Evolutionary conservation across 2,888 invertebrate species (phyloP), one percentile per base, ranked within the genome.

Genomic region (Patella pellucida): DNA sequence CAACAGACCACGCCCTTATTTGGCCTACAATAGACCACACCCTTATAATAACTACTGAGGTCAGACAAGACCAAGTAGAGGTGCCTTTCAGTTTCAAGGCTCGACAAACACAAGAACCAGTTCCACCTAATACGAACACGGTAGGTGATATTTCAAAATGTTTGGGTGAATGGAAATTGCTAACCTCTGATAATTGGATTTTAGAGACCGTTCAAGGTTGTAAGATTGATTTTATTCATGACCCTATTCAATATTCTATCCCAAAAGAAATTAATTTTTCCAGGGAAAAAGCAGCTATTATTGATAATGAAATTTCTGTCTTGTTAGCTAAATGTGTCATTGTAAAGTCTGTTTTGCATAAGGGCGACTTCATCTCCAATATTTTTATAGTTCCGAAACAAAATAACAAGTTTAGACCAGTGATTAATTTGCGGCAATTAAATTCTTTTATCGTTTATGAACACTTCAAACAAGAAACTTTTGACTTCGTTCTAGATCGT

Each of bases 381-480:
- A 27, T 69, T 19, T 69, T 69, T 23, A 27, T 69, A 15, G 50
- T 71, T n/a, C 52, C 52, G 16, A 74, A 74, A 62, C 69, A 56
- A 16, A n/a, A 5, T 11, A 62, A 62, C n/a, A 70, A 50, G 41
- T 52, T 52, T 52, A n/a, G 71, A 31, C 74, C 74, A 19, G 62
- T 74, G 2, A 74, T 74, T 27, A 74, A 74, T 74, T 23, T 74
- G 15, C 52, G 50, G 56, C 27, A n/a, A 16, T 19, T 74, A 9
- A 74, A 74, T 50, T 14, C 15, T 41, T 74, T 70, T 12, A 14
- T 70, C 16, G 70, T 16, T 16, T 70, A 69, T 31, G 31, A 27
- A 23, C 70, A 74, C 70, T 74, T 74, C 62, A 74, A 74, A 23
- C 68, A 68, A n/a, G n/a, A n/a, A 69, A 52, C 41, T 19, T 52